phyloP scores from a whole-genome alignment of 64 coral and sea anemone species.

The Stichodactyla mertensii region DNA sequence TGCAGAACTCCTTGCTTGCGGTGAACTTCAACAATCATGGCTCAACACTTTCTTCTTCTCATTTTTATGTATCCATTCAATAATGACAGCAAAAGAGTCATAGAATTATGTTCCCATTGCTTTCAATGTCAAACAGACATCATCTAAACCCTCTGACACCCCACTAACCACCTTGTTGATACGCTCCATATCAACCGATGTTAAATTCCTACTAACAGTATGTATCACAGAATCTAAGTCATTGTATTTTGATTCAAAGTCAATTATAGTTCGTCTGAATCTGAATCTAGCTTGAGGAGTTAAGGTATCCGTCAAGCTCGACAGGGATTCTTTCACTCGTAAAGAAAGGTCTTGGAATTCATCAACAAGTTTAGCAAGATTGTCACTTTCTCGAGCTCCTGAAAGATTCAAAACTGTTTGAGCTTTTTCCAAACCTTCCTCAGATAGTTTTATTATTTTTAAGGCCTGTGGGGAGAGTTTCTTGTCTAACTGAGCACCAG shows the following conservation, averaged over 20 bases:
- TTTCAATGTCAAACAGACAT: constrained; percentile 54
- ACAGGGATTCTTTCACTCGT: constrained; percentile 63
- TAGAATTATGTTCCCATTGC: constrained; percentile 30
- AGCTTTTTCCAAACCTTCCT: constrained; percentile 48
- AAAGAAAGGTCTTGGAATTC: constrained; percentile 56
- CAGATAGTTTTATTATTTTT: constrained; percentile 69
- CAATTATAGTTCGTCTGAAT: constrained; percentile 67
- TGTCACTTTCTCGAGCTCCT: constrained; percentile 54
- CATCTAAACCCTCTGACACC: constrained; percentile 50
- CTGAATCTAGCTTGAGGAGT: constrained; percentile 79
- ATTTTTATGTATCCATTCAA: too few species aligned
- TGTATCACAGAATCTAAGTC: constrained; percentile 72
- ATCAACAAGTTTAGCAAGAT: constrained; percentile 46
- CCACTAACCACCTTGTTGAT: constrained; percentile 62
- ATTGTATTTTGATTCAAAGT: constrained; percentile 75
- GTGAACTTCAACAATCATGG: background rate
- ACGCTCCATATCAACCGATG: constrained; percentile 63
- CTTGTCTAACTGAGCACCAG: background rate
- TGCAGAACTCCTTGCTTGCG: too few species aligned
- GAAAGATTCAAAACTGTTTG: constrained; percentile 61
- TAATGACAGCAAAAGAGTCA: background rate
- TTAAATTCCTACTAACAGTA: constrained; percentile 60
- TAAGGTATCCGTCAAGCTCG: constrained; percentile 68
- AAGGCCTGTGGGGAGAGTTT: constrained; percentile 53
- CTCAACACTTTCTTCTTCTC: background rate